Conservation (phyloP, 2,888 invertebrate species). For the Villa cingulata region DNA sequence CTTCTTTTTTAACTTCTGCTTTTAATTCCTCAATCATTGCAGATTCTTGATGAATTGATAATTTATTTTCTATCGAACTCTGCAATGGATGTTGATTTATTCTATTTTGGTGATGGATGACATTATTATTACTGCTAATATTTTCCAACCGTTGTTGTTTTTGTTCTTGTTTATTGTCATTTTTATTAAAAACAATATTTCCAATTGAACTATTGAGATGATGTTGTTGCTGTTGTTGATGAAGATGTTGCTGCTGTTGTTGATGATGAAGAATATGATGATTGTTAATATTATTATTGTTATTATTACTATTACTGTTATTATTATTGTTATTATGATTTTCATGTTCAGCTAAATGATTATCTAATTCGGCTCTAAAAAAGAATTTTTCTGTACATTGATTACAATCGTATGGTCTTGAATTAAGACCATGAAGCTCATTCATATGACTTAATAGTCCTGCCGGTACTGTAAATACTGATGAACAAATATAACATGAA, state of each 20-base stretch:
- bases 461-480: conserved; percentile 70
- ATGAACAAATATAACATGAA: conserved; percentile 78
- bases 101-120: not conserved
- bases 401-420: conserved; percentile 73
- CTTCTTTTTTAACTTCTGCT: conserved; percentile 9
- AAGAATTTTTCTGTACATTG: conserved; percentile 76
- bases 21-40: not conserved
- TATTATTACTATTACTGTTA: not conserved
- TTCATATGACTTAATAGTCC: conserved; percentile 72
- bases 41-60: not conserved
- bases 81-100: not conserved
- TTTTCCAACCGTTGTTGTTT: no score
- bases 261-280: not conserved
- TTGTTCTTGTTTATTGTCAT: no score
- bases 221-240: no score
- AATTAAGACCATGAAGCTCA: conserved; percentile 69
- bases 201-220: no score
- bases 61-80: not conserved
- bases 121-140: no score
- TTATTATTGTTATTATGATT: conserved; percentile 5
- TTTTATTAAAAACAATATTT: no score
- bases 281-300: not conserved
- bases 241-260: no score
- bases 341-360: conserved; percentile 58
- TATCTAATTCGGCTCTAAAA: conserved; percentile 81